Conservation (phyloP, 2,797 vertebrate genomes). For the Sarcophilus harrisii region DNA sequence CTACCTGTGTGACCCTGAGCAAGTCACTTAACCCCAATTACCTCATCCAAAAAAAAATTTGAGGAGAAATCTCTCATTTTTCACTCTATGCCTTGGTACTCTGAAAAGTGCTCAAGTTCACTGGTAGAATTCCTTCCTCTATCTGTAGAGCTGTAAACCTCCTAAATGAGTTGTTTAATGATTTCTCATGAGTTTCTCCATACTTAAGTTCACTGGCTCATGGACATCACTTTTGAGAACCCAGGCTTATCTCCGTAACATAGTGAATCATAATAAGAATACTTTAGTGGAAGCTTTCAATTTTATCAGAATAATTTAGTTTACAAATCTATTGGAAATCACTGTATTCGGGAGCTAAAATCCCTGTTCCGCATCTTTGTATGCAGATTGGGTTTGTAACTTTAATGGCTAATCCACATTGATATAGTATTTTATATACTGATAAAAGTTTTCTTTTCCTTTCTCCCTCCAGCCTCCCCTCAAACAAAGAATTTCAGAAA, state of each 20-base stretch:
- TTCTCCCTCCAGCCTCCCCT: background rate
- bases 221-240: background rate
- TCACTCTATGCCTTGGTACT: background rate
- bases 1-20: too few relatives aligned
- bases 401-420: background rate
- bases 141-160: background rate
- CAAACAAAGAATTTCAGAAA: background rate
- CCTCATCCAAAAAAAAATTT: too few relatives aligned
- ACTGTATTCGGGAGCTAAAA: background rate
- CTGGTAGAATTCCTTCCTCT: background rate
- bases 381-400: background rate
- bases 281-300: background rate
- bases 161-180: background rate
- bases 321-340: background rate
- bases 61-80: background rate
- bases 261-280: background rate
- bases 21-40: too few relatives aligned
- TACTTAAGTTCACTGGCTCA: background rate
- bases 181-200: background rate
- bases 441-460: background rate
- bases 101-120: background rate
- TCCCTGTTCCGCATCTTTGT: background rate
- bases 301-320: background rate
- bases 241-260: background rate
- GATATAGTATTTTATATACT: background rate